Evolutionary conservation across 1,140 invertebrate species (phyloP).

Genomic region (Trichonephila inaurata): DNA sequence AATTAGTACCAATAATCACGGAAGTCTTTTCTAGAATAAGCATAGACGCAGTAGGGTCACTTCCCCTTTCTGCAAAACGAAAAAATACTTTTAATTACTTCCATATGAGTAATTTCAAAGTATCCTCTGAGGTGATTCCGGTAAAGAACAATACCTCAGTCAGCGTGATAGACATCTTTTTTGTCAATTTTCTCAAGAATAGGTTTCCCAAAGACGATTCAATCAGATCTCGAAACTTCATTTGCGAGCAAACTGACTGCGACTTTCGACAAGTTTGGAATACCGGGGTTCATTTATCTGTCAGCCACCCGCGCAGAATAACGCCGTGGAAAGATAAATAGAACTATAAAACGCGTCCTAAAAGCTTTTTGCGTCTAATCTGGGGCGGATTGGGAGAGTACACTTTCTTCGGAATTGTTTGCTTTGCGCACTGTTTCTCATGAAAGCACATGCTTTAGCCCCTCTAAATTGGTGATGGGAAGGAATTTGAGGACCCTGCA

Average conservation of each 20-base stretch:
- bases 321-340: no score
- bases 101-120: conserved; percentile 15
- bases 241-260: conserved; percentile 8
- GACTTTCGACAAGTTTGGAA: neutral
- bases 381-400: no score
- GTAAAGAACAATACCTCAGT: neutral
- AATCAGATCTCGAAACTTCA: conserved; percentile 24
- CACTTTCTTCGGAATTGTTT: no score
- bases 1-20: neutral
- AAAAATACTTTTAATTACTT: no score
- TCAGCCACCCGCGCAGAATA: conserved; percentile 4
- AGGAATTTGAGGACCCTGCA: no score
- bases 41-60: neutral
- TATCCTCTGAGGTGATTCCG: conserved; percentile 22
- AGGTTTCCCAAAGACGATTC: no score
- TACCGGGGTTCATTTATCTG: conserved; percentile 3
- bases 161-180: neutral
- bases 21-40: conserved; percentile 64
- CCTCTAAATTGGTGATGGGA: no score
- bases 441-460: no score
- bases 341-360: no score
- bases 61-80: neutral
- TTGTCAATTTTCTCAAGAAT: neutral
- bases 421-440: no score
- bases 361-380: no score